Conservation (phyloP, 2,797 vertebrate species). For the Cottoperca gobio region DNA sequence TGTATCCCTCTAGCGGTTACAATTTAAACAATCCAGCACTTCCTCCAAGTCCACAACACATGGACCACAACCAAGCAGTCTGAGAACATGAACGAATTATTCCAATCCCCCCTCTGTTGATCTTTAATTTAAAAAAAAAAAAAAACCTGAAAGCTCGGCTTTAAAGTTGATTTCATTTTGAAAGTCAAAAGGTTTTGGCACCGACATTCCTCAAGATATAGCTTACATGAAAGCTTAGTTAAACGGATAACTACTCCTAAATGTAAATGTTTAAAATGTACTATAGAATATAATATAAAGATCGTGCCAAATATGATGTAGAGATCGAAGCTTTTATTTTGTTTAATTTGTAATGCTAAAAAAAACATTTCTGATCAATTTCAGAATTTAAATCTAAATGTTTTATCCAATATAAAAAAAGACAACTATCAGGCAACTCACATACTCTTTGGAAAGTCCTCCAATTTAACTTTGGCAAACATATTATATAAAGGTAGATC, state of each 20-base stretch:
- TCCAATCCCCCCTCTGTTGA: not conserved
- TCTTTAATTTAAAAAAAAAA: no score
- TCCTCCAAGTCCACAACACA: constrained; percentile 50
- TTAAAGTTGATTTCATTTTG: not conserved
- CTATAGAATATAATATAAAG: not conserved
- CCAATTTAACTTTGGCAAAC: constrained; percentile 18
- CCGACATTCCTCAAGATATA: not conserved
- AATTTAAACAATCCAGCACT: constrained; percentile 80
- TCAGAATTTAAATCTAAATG: not conserved
- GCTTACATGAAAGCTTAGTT: not conserved
- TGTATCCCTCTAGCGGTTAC: constrained; percentile 88
- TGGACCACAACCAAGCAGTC: constrained; percentile 13
- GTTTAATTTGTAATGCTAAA: not conserved
- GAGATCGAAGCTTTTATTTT: not conserved
- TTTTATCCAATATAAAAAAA: not conserved
- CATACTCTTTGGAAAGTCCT: not conserved
- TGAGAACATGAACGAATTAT: not conserved
- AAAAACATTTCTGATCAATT: not conserved
- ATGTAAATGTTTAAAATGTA: not conserved
- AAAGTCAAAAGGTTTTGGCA: not conserved
- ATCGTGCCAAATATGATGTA: not conserved
- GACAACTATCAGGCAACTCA: not conserved
- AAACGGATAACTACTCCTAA: not conserved
- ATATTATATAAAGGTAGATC: constrained; percentile 21
- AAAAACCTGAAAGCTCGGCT: not conserved